phyloP scores from a whole-genome alignment of 2,888 invertebrate genomes.

The Slavum lentiscoides region DNA sequence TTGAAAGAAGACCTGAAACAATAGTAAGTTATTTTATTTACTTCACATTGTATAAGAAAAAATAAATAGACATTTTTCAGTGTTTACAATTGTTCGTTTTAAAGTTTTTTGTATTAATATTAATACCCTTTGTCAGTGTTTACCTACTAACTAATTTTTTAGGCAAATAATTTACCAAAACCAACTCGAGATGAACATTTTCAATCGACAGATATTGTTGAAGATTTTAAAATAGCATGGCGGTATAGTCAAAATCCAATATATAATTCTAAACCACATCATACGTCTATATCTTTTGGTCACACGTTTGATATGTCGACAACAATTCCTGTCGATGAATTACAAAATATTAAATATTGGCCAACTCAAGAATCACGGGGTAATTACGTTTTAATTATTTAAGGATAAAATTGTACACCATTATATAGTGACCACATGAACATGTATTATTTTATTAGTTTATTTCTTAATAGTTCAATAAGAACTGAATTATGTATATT shows the following conservation, averaged over 20 bases:
- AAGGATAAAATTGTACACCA: too few species aligned
- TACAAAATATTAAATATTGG: slow-evolving; percentile 44
- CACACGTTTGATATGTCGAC: slow-evolving; percentile 79
- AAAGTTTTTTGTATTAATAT: background rate
- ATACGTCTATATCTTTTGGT: slow-evolving; percentile 66
- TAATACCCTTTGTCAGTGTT: background rate
- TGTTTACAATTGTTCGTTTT: too few species aligned
- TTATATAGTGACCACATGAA: too few species aligned
- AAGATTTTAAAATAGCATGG: slow-evolving; percentile 87
- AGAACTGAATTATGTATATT: too few species aligned
- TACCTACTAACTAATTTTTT: slow-evolving; percentile 55
- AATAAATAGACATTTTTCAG: too few species aligned
- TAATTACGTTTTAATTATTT: slow-evolving; percentile 1
- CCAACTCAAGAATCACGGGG: slow-evolving; percentile 10
- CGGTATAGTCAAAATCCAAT: slow-evolving; percentile 78
- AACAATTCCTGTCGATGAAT: slow-evolving; percentile 34
- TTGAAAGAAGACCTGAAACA: slow-evolving; percentile 70
- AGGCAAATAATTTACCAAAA: slow-evolving; percentile 69
- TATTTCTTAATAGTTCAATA: too few species aligned
- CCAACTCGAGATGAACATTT: slow-evolving; percentile 60
- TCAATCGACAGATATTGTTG: slow-evolving; percentile 57
- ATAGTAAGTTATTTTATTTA: slow-evolving; percentile 63
- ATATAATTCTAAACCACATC: slow-evolving; percentile 61
- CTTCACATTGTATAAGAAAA: too few species aligned
- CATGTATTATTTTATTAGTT: too few species aligned